Percentiles rank a stretch among this genome's conserved stretches.
Evolutionary conservation across 2,888 invertebrate genomes (phyloP).

Genomic region (Prionchulus punctatus): DNA sequence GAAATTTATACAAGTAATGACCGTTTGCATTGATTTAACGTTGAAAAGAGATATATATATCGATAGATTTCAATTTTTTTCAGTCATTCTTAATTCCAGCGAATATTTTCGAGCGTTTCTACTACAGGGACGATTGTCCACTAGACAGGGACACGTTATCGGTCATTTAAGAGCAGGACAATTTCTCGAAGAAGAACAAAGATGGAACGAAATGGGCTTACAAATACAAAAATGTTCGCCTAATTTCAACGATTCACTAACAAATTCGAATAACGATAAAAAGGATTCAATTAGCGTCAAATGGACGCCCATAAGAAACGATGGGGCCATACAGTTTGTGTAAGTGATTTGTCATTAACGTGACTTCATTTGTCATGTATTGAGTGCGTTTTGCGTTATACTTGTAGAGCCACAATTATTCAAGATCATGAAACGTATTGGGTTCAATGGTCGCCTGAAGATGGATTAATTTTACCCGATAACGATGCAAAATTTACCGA

Average conservation of each 20-base stretch:
- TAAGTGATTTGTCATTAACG: neutral
- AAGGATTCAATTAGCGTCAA: neutral
- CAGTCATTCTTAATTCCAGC: constrained; percentile 4
- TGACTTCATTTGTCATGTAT: too few species aligned
- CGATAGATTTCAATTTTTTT: neutral
- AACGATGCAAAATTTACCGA: neutral
- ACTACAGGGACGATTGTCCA: constrained; percentile 10
- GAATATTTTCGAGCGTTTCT: constrained; percentile 1
- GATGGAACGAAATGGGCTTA: neutral
- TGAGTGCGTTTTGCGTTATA: too few species aligned
- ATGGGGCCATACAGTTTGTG: constrained; percentile 11
- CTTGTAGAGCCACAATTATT: neutral
- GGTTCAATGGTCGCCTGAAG: neutral
- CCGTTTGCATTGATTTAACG: neutral
- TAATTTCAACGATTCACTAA: constrained; percentile 7
- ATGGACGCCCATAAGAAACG: constrained; percentile 3
- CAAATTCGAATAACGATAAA: neutral
- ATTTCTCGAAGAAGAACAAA: neutral
- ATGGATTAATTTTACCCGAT: neutral
- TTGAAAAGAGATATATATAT: neutral
- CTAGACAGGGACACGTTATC: constrained; percentile 9
- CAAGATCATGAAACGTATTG: neutral
- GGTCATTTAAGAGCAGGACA: constrained; percentile 10
- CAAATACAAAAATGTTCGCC: constrained; percentile 8
- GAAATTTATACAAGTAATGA: constrained; percentile 3